Evolutionary conservation across 2,113 vertebrate genomes (phyloP), one percentile per base, ranked within the genome.

Genomic region (Paramisgurnus dabryanus): DNA sequence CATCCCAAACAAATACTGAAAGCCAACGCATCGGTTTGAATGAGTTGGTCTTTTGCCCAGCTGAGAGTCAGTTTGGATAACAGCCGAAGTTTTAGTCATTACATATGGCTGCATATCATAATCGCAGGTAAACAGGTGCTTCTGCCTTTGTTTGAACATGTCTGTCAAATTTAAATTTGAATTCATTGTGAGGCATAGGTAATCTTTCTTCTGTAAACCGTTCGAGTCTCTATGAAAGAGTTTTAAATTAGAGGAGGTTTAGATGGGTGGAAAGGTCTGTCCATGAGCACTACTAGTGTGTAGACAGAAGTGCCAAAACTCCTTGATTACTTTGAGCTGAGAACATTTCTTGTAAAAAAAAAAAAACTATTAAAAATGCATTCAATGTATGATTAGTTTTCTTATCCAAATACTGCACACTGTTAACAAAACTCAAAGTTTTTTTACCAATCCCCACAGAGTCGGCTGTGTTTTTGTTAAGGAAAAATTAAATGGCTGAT

Each of bases 401-500:
- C 53, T 63, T 47, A 49, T n/a, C 60, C 18, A 17, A 43, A 34
- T 6, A 49, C 41, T 47, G 18, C 61, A 75, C 7, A 15, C 7
- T 4, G 69, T 63, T 49, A 75, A 50, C 57, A 75, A 81, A 80
- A 57, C 15, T 47, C 15, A 45, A 17, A 18, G 12, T 27, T 57
- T 47, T 57, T 45, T 67, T 85, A n/a, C 50, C 17, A 40, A n/a
- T 49, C 17, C 40, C 18, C 15, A 66, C 64, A 78, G 71, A 45
- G 63, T 22, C 10, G 41, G 17, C 18, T 47, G 18, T 40, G 39
- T 77, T 17, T 18, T 49, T 61, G 43, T 58, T 7, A 57, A 82
- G 77, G 43, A 89, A 89, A 91, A 90, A 87, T 90, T 87, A 7
- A 82, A 75, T 65, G 80, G 84, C 82, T 79, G 84, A 86, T 83